Percentiles rank a stretch among this genome's conserved stretches.
phyloP scores from a whole-genome alignment of 1,140 invertebrate species.

The Rhagoletis pomonella region DNA sequence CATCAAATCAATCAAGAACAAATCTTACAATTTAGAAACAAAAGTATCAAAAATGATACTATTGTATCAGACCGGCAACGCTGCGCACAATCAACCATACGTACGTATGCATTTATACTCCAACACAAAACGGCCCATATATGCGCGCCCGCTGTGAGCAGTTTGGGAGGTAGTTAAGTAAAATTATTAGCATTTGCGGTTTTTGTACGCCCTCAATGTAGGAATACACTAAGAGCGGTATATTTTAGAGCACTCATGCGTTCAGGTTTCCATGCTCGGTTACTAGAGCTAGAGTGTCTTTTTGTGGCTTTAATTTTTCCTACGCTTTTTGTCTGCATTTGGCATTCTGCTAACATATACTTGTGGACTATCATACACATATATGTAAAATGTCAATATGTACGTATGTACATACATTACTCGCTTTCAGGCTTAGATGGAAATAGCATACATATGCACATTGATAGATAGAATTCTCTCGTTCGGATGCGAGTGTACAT shows the following conservation, averaged over 20 bases:
- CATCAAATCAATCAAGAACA: too few relatives aligned
- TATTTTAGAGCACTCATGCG: background rate
- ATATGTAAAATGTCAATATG: too few relatives aligned
- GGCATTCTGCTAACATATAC: background rate
- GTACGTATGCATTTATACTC: background rate
- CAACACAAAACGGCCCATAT: background rate
- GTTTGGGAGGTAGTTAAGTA: background rate
- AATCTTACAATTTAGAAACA: too few relatives aligned
- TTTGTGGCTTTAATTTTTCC: conserved; percentile 5
- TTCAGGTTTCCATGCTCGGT: background rate
- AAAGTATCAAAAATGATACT: too few relatives aligned
- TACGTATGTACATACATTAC: background rate
- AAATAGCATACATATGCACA: background rate
- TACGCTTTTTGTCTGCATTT: background rate
- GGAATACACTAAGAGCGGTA: background rate
- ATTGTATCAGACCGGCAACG: too few relatives aligned
- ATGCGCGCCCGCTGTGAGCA: background rate
- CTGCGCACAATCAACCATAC: background rate
- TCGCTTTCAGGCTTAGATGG: background rate
- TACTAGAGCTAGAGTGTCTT: background rate
- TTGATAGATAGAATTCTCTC: background rate
- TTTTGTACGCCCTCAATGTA: conserved; percentile 24
- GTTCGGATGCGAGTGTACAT: background rate
- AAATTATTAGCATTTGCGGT: conserved; percentile 55
- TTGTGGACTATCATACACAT: too few relatives aligned